Evolutionary conservation across 2,888 invertebrate species (phyloP), one percentile per base, ranked within the genome.

Genomic region (Microchrysa polita): DNA sequence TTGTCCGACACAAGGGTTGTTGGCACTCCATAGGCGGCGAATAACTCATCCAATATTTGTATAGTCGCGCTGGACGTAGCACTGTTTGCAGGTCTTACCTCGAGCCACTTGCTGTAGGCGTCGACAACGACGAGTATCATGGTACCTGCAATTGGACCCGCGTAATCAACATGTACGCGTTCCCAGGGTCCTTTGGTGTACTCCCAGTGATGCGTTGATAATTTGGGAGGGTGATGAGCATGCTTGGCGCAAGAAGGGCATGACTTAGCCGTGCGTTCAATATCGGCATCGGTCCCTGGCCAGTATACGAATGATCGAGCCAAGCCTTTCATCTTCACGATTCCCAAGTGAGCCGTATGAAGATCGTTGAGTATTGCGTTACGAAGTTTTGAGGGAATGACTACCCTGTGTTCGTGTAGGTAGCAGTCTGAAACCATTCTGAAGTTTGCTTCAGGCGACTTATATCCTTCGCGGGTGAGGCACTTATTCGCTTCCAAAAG

Each of bases 1-100:
- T 80, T 80, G 59, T 81, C 79, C 1, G 78, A 77, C 1, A 79
- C 79, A 0, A 79, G 55, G 1, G 74, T 74, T 7, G 72, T 73
- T n/a, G 79, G 78, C 4, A n/a, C n/a, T n/a, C n/a, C n/a, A n/a
- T n/a, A n/a, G n/a, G n/a, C n/a, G n/a, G n/a, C n/a, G n/a, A n/a
- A n/a, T n/a, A n/a, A n/a, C n/a, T n/a, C n/a, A n/a, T n/a, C n/a
- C n/a, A n/a, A n/a, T n/a, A n/a, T n/a, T n/a, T n/a, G n/a, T n/a
- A n/a, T n/a, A n/a, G n/a, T n/a, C n/a, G n/a, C n/a, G n/a, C n/a
- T n/a, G n/a, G n/a, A n/a, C n/a, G n/a, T n/a, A n/a, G n/a, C n/a
- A n/a, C n/a, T n/a, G n/a, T n/a, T n/a, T n/a, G n/a, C n/a, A n/a
- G n/a, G n/a, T n/a, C n/a, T n/a, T n/a, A n/a, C n/a, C n/a, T n/a